phyloP scores from a whole-genome alignment of 2,113 vertebrate species.

The Cnemophilus loriae region DNA sequence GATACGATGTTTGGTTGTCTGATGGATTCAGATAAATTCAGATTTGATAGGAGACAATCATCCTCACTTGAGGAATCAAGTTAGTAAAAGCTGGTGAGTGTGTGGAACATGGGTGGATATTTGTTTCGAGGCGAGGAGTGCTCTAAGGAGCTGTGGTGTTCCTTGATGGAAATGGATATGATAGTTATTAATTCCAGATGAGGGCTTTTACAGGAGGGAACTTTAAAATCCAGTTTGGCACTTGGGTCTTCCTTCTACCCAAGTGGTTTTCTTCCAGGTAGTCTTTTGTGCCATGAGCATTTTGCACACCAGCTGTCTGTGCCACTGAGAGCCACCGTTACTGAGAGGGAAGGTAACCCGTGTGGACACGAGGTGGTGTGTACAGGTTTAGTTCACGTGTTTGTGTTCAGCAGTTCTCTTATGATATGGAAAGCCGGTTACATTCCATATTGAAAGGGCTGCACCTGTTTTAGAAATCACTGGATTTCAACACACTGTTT shows the following conservation, averaged over 20 bases:
- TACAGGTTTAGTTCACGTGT: neutral
- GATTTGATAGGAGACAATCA: neutral
- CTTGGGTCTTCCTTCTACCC: neutral
- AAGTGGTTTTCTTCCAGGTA: neutral
- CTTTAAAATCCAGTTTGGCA: neutral
- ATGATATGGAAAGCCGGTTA: neutral
- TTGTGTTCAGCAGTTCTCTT: neutral
- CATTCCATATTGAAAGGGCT: neutral
- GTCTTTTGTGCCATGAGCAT: fast-evolving
- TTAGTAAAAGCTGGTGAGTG: neutral
- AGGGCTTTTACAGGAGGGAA: neutral
- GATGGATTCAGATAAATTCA: neutral
- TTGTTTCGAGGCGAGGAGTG: fast-evolving
- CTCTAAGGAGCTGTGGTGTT: neutral
- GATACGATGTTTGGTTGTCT: neutral
- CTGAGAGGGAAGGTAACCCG: neutral
- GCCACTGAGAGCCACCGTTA: neutral
- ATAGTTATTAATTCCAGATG: neutral
- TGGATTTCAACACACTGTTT: neutral
- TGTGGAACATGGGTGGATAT: neutral
- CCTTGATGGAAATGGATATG: neutral
- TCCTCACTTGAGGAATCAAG: neutral
- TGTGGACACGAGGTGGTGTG: neutral
- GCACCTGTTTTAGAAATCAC: neutral
- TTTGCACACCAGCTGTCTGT: neutral